Conservation (phyloP, 2,797 vertebrate species). For the Sitta carolinensis region DNA sequence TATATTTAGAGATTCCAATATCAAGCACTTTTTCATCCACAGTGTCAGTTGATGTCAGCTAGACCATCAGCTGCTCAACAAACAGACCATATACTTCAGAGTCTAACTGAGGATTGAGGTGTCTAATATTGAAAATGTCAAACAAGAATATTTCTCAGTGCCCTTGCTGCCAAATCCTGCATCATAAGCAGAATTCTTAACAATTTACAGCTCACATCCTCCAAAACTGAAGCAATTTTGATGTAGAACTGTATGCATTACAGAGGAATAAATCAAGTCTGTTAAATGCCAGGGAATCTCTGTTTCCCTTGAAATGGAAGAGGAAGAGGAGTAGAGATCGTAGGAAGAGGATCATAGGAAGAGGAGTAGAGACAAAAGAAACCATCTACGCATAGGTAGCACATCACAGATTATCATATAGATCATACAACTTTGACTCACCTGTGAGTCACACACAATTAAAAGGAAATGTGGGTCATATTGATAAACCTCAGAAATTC, state of each 20-base stretch:
- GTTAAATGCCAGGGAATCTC: not conserved
- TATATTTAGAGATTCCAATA: not conserved
- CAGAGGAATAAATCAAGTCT: not conserved
- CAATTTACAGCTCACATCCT: slow-evolving; percentile 12
- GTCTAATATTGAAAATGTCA: slow-evolving; percentile 7
- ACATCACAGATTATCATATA: not conserved
- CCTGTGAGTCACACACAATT: not conserved
- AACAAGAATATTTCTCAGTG: not conserved
- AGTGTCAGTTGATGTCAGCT: not conserved
- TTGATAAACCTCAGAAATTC: not conserved
- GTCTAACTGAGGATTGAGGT: not conserved
- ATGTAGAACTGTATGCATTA: not conserved
- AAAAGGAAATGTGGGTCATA: fast-evolving
- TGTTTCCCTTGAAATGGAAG: not conserved
- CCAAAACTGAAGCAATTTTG: not conserved
- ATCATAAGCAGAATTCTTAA: not conserved
- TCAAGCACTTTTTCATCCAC: not conserved
- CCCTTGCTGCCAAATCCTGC: not conserved
- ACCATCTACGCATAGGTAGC: not conserved
- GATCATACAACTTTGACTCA: not conserved
- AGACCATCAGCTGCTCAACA: not conserved
- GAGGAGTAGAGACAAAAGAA: not conserved
- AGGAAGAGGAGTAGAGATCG: not conserved
- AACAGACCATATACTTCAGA: not conserved
- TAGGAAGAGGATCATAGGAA: not conserved